These are phyloP conservation scores for Rugalucina vietnamica DNA, from an alignment of 2,888 invertebrate genomes.

Conservation along the genomic window DNA sequence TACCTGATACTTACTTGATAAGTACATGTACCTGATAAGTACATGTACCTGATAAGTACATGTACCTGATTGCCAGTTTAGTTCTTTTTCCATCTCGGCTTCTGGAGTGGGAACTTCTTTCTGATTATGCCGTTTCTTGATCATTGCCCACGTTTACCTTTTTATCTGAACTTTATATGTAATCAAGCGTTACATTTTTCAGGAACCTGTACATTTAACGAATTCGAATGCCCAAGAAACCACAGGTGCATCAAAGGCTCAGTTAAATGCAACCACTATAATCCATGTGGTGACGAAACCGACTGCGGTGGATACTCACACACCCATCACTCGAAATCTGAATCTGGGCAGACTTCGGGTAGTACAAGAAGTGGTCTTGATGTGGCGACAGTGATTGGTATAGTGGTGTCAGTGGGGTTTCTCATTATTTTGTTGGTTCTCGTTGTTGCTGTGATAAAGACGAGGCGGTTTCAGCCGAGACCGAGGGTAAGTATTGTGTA, in stretches of 20 bases:
- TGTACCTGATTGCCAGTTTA: no score
- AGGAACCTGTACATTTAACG: background rate
- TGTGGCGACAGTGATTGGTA: background rate
- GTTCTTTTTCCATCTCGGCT: no score
- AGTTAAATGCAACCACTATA: background rate
- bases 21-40: no score
- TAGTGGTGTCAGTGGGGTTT: background rate
- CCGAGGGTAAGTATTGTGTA: no score
- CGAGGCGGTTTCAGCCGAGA: background rate
- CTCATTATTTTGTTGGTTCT: background rate
- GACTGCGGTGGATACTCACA: background rate
- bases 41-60: no score
- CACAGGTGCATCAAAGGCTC: background rate
- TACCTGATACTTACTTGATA: no score
- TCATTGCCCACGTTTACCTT: no score
- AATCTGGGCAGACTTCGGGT: background rate
- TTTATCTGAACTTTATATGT: no score
- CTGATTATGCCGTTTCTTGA: no score
- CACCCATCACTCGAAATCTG: background rate
- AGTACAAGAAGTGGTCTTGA: background rate
- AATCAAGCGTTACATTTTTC: no score
- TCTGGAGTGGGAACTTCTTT: no score
- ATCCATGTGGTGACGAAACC: background rate
- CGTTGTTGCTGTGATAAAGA: background rate
- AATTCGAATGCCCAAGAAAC: background rate